phyloP scores from a whole-genome alignment of 1,140 invertebrate genomes.

The Cyclargus thomasi region DNA sequence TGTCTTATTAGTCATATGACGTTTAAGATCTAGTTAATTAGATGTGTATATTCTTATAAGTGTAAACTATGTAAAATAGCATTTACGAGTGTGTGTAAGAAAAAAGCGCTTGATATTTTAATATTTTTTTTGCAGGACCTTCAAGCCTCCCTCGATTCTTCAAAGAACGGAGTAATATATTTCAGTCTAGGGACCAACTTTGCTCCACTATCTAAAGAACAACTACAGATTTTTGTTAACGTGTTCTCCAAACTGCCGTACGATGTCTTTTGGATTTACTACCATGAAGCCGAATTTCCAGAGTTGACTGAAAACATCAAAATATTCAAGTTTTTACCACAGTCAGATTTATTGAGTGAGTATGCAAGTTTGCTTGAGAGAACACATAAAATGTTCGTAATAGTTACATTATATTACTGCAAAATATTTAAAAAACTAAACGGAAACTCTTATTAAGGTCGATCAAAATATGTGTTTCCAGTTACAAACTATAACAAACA shows the following conservation, averaged over 20 bases:
- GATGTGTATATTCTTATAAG: no score
- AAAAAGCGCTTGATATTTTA: neutral
- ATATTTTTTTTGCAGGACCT: slow-evolving; percentile 28
- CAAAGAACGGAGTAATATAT: slow-evolving; percentile 55
- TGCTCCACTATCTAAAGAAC: slow-evolving; percentile 46
- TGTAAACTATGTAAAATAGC: no score
- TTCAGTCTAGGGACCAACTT: slow-evolving; percentile 75
- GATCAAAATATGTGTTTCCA: no score
- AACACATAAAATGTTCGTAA: no score
- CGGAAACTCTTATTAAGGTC: no score
- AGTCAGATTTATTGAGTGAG: slow-evolving; percentile 34
- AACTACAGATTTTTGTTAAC: slow-evolving; percentile 53
- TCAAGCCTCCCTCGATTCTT: slow-evolving; percentile 36
- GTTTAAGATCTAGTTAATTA: no score
- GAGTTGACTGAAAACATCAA: slow-evolving; percentile 41
- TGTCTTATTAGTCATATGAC: no score
- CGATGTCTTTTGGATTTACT: slow-evolving; percentile 72
- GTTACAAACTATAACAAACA: no score
- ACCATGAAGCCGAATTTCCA: slow-evolving; percentile 39
- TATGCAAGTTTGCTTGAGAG: neutral
- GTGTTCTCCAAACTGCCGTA: slow-evolving; percentile 66
- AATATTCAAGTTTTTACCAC: slow-evolving; percentile 71
- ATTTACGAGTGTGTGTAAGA: no score
- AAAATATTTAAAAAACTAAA: no score
- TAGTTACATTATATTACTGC: no score